Percentiles rank a stretch among this genome's conserved stretches.
These are phyloP conservation scores for Neelides sp. DNA, from an alignment of 1,140 invertebrate genomes.

Conservation along the genomic window DNA sequence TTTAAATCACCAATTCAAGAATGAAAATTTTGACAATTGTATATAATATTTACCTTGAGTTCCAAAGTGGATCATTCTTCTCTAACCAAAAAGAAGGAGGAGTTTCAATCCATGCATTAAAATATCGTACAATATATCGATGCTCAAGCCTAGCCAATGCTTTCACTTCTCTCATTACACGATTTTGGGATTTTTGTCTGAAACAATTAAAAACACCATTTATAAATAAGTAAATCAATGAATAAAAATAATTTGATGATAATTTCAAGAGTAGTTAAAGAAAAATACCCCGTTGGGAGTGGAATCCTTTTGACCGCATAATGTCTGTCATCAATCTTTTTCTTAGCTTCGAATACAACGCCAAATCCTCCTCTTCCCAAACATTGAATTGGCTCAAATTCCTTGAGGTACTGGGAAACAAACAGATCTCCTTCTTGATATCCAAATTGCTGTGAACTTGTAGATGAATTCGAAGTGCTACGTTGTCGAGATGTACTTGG, in stretches of 20 bases:
- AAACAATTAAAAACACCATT: constrained; percentile 11
- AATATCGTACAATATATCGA: constrained; percentile 86
- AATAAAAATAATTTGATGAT: constrained; percentile 7
- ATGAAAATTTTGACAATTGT: too few species aligned
- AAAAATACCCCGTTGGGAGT: constrained; percentile 61
- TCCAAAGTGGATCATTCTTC: constrained; percentile 54
- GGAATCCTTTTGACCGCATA: constrained; percentile 93
- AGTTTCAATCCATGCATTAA: constrained; percentile 83
- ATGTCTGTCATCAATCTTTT: constrained; percentile 84
- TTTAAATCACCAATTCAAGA: too few species aligned
- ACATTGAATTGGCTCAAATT: constrained; percentile 71
- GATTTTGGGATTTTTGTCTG: constrained; percentile 61
- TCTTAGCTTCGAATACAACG: constrained; percentile 87
- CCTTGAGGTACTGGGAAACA: constrained; percentile 62
- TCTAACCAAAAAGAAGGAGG: constrained; percentile 80
- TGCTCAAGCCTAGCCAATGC: constrained; percentile 89
- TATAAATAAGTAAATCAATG: neutral
- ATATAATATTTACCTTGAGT: constrained; percentile 36
- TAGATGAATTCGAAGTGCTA: constrained; percentile 23
- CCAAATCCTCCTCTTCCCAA: constrained; percentile 93
- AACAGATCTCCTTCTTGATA: constrained; percentile 23
- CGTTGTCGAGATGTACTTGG: constrained; percentile 7
- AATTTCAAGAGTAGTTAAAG: neutral
- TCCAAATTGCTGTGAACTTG: neutral
- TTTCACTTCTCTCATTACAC: constrained; percentile 84